Base-by-base conservation (phyloP, 2,888 invertebrate species). In the Entomobrya proxima region DNA sequence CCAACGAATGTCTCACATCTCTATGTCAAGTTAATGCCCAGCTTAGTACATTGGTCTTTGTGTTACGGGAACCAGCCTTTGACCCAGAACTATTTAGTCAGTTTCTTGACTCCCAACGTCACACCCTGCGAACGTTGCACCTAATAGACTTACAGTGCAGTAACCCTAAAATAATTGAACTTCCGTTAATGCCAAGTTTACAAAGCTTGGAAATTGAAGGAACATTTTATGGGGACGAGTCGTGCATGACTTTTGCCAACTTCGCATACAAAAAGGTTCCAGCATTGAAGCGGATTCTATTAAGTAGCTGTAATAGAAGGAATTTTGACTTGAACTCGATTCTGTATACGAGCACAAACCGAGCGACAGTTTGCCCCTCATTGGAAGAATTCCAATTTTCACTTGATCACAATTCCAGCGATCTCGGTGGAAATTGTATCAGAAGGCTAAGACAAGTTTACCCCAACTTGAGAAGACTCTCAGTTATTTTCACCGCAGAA, bases 101-200 rank as follows among this genome's bases (percentile, higher is more conserved):
- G 18, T 52, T 86, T n/a, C 86, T 86, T 24, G 5, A 80, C 27
- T 86, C 86, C 0, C 86, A 86, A 37, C 11, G 67, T 24, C 52
- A 75, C 30, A 76, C 80, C 2, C 35, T 86, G 13, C 44, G 32
- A 47, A 52, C 24, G 32, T 47, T 86, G 7, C 80, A 69, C 64
- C 15, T 86, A 2, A 76, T 86, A 7, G 86, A 86, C 69, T 81
- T 86, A 44, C 86, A 86, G 61, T 86, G 86, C 61, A 79, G 76
- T 40, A n/a, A 27, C n/a, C 64, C 52, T 0, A 86, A 86, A 76
- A 35, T 67, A 13, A 40, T 86, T 24, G 86, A 86, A n/a, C 18
- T 86, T 5, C 86, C 86, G 5, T 18, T 74, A 5, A 50, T 86
- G 81, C 27, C 67, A 4, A 40, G 67, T 37, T 69, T 86, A 27